A percentile compares a stretch with the other conserved stretches of the same genome.
Evolutionary conservation across 2,113 vertebrate species (phyloP).

Genomic region (Parus major): DNA sequence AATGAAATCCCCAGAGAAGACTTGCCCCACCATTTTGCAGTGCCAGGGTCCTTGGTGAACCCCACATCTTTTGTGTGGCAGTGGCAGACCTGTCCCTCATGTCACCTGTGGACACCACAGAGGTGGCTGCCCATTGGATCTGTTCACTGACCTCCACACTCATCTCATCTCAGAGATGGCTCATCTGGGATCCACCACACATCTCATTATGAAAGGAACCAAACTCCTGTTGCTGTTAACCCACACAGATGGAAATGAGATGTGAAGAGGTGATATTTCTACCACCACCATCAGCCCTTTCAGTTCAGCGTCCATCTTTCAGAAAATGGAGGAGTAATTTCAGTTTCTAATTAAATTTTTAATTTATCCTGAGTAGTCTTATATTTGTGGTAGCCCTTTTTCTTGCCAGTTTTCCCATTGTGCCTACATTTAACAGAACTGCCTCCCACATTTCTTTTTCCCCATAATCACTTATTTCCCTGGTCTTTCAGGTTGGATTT

Average conservation of each 20-base stretch:
- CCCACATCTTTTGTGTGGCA: not conserved
- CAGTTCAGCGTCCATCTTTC: not conserved
- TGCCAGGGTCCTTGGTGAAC: not conserved
- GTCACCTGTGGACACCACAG: not conserved
- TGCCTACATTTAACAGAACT: not conserved
- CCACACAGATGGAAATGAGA: not conserved
- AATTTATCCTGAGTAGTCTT: not conserved
- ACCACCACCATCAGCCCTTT: not conserved
- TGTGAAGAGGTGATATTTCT: not conserved
- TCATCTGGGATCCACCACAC: rapidly evolving
- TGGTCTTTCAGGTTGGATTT: not conserved
- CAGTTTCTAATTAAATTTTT: not conserved
- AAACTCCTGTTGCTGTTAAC: not conserved
- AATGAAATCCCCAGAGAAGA: not conserved
- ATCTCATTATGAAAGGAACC: not conserved
- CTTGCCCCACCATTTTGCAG: not conserved
- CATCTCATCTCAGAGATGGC: not conserved
- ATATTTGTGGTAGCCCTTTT: not conserved
- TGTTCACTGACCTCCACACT: not conserved
- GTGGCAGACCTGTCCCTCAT: not conserved
- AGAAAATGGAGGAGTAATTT: not conserved
- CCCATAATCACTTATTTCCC: not conserved
- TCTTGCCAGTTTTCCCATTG: not conserved
- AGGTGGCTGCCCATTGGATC: not conserved
- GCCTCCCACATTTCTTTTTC: not conserved